Evolutionary conservation across 2,888 invertebrate species (phyloP), one percentile per base, ranked within the genome.

Genomic region (Hyppa rectilinea): DNA sequence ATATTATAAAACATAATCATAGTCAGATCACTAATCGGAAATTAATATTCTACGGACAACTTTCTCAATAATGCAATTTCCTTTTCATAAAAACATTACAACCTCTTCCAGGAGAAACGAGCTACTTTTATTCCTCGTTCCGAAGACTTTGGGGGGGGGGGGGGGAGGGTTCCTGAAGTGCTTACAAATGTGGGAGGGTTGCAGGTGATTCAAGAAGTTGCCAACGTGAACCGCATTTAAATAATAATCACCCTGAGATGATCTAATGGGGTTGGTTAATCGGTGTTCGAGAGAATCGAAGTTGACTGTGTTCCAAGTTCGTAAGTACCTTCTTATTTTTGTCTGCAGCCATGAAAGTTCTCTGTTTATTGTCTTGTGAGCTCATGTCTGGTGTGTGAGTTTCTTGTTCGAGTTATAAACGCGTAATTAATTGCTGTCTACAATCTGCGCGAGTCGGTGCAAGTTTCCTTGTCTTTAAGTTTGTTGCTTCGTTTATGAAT

Each of bases 181-280:
- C 81, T 81, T 81, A 81, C 73, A 79, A 81, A 76, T 79, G 79
- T 81, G 43, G 68, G 65, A 67, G 58, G 67, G 76, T 63, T 81
- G 76, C 77, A 80, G 82, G 78, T 81, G 79, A 76, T 71, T 73
- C 70, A 49, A 79, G 80, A 74, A 74, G 71, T 81, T 77, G 71
- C 70, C 68, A 73, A 74, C 80, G 82, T 80, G 80, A 68, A 71
- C 70, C 70, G 72, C 81, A 78, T 81, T 81, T 78, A 76, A 81
- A 81, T 81, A 81, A 81, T 79, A 81, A 81, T 81, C 78, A 75
- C 71, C 67, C 31, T 40, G 29, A 76, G 75, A 81, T 78, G 69
- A 72, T 81, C 75, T 81, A 81, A 81, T 78, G 67, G 72, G 81
- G 70, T 78, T 72, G 45, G 74, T 68, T 81, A 81, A 81, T 81